Conservation (phyloP, 2,797 vertebrate genomes). For the Discoglossus pictus region DNA sequence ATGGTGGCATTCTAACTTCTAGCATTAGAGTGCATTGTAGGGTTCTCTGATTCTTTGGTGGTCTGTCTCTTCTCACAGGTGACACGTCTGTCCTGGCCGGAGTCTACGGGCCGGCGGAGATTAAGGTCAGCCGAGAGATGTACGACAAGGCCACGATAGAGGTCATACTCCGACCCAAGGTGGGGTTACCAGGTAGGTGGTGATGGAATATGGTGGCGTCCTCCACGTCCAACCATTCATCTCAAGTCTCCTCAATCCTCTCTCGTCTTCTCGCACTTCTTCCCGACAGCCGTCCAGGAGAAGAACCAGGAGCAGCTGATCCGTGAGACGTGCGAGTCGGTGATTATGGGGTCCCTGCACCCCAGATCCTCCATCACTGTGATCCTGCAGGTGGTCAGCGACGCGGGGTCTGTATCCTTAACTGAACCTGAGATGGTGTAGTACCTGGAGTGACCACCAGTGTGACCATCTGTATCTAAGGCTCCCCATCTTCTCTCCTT, state of each 20-base stretch:
- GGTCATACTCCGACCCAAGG: slow-evolving; percentile 84
- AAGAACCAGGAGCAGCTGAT: slow-evolving; percentile 82
- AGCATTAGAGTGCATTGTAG: no score
- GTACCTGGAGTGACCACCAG: neutral
- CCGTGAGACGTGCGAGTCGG: slow-evolving; percentile 82
- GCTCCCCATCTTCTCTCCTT: no score
- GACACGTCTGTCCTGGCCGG: slow-evolving; percentile 83
- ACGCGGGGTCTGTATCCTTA: slow-evolving; percentile 89
- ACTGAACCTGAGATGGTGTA: neutral
- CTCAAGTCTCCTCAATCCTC: no score
- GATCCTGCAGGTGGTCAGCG: slow-evolving; percentile 82
- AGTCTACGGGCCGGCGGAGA: slow-evolving; percentile 88
- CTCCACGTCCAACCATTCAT: no score
- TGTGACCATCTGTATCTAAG: no score
- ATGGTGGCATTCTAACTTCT: no score
- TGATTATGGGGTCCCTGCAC: slow-evolving; percentile 77
- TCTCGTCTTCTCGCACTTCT: neutral
- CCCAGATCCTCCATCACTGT: slow-evolving; percentile 87
- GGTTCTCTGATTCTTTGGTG: neutral
- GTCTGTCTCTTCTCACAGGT: slow-evolving; percentile 63
- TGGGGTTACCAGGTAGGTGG: slow-evolving; percentile 76
- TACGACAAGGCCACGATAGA: slow-evolving; percentile 87
- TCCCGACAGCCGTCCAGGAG: slow-evolving; percentile 75
- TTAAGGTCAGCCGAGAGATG: slow-evolving; percentile 88
- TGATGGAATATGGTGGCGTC: no score